These are phyloP conservation scores for Nanger granti DNA, from an alignment of 2,113 vertebrate genomes.

Conservation along the genomic window DNA sequence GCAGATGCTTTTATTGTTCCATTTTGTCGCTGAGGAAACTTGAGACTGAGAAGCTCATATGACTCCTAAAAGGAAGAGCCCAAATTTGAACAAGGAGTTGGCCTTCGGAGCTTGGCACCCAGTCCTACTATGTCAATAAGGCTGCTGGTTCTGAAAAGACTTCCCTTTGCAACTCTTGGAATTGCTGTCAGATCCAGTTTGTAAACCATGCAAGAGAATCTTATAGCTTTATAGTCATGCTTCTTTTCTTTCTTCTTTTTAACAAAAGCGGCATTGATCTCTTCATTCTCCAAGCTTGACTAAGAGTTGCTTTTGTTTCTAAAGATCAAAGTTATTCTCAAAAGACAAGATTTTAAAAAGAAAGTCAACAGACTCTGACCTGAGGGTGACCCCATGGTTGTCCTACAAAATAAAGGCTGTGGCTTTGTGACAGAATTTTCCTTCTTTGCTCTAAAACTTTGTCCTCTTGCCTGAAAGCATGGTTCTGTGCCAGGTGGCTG, in stretches of 20 bases:
- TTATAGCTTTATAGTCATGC: slow-evolving; percentile 8
- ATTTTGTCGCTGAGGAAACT: background rate
- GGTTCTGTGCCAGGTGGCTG: slow-evolving; percentile 10
- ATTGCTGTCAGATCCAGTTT: slow-evolving; percentile 27
- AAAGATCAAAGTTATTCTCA: slow-evolving; percentile 49
- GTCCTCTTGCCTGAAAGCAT: background rate
- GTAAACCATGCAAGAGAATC: slow-evolving; percentile 12
- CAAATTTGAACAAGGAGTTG: background rate
- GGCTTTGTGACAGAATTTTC: background rate
- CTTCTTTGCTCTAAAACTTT: slow-evolving; percentile 20
- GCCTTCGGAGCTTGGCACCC: background rate
- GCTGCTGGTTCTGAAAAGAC: background rate
- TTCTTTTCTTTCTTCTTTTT: slow-evolving; percentile 2
- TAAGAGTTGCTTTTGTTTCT: slow-evolving; percentile 47
- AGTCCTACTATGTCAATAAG: background rate
- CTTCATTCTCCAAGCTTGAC: slow-evolving; percentile 29
- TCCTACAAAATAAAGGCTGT: slow-evolving; percentile 29
- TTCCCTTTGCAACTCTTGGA: slow-evolving; percentile 15
- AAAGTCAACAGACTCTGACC: slow-evolving; percentile 40
- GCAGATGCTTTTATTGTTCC: background rate
- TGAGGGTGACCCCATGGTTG: slow-evolving; percentile 1
- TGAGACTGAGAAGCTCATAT: background rate
- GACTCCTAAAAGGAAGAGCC: background rate
- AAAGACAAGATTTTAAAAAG: slow-evolving; percentile 36
- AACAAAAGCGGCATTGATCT: slow-evolving; percentile 57